Base-by-base conservation (phyloP, 1,140 invertebrate species). In the Melanaphis sacchari region DNA sequence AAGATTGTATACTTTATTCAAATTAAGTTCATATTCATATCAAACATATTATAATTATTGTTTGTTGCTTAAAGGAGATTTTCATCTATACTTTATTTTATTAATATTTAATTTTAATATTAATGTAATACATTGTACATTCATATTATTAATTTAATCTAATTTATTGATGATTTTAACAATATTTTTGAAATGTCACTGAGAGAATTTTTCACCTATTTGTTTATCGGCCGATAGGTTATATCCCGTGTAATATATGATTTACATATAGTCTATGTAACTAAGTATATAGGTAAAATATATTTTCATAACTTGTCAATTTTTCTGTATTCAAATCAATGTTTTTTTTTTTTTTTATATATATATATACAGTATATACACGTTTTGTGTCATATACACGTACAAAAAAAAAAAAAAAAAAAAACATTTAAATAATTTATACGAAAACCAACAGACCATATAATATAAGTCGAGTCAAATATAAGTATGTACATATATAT, bases 341-440 rank as follows among this genome's bases (percentile, higher is more conserved):
- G 15, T 76, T 18, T 66, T 66, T 66, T 66, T 59, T 46, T 49
- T 49, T 49, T 49, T 49, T n/a, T n/a, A n/a, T n/a, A n/a, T n/a
- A n/a, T n/a, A n/a, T n/a, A n/a, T n/a, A n/a, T n/a, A n/a, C n/a
- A n/a, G 15, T 46, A 46, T n/a, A 76, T n/a, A 66, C 59, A 66
- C 31, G 3, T 66, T 66, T 31, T 4, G 31, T 66, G 59, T 66
- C 31, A 66, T 66, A 66, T 66, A 76, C 15, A n/a, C 15, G 59
- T 76, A 18, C 5, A 18, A 15, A 59, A 31, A 54, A 54, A 31
- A 49, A 31, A 54, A 54, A 31, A 49, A 76, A 76, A 59, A 66
- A 76, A 76, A 76, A n/a, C 31, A 76, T 76, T 76, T n/a, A n/a
- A 76, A 76, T 76, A 76, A 76, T 76, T 76, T 76, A 76, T 76